Evolutionary conservation across 2,113 vertebrate genomes (phyloP), one percentile per base, ranked within the genome.

Genomic region (Paradoxurus hermaphroditus): DNA sequence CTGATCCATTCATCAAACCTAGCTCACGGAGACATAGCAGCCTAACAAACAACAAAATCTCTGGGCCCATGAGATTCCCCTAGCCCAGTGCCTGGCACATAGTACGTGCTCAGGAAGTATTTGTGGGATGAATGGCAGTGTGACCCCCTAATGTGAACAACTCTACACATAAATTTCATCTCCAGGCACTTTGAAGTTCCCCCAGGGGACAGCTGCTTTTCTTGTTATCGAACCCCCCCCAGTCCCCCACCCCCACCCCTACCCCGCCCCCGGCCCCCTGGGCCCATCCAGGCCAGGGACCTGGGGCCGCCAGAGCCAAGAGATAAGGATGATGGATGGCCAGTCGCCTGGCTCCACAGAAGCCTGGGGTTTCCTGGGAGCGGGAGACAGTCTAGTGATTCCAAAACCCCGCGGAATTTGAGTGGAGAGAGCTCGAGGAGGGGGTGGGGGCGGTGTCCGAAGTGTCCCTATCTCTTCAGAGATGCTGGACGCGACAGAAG

Each of bases 271-370:
- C 93, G 73, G 93, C 94, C 87, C 86, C 41, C 86, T 96, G 96
- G 97, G 98, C 98, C 94, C 51, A 81, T 97, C 98, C 86, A 98
- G 97, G 98, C 98, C 98, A 98, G 97, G 99, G 98, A 97, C 98
- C 72, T 98, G 7, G 91, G 95, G 95, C 99, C 98, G 99, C 99
- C 99, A 99, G 98, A 97, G n/a, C 98, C 56, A 49, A 75, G 99
- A 99, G 99, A 99, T 99, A 99, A 99, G 99, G 98, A 98, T 99
- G 99, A 99, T 99, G 99, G 99, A 99, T 99, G 98, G 98, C 98
- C 98, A 99, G 98, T 98, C 98, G 98, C 98, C 98, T 99, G 99
- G 99, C 99, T 99, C 99, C 99, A 99, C 98, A 94, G 95, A 7
- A 99, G 99, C 98, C 99, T 86, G 93, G 98, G 93, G 98, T 99